A percentile compares a stretch with the other conserved stretches of the same genome.
These are phyloP conservation scores for Eutrigla gurnardus DNA, from an alignment of 2,797 vertebrate species.

Conservation along the genomic window DNA sequence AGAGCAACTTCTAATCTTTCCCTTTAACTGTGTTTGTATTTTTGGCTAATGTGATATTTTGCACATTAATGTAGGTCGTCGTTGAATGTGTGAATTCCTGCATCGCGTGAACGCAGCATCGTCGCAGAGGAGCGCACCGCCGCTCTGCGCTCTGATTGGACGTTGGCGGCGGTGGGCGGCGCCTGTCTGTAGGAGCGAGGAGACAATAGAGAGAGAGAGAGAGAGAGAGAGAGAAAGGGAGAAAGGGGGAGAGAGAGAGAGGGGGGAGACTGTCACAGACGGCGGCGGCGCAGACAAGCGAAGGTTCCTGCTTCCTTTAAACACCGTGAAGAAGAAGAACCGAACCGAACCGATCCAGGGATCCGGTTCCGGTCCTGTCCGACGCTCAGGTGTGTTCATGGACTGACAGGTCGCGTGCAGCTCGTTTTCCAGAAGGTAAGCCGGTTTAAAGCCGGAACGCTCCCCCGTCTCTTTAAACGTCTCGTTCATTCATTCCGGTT, in stretches of 20 bases:
- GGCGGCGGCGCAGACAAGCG: background rate
- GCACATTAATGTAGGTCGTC: background rate
- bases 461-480: background rate
- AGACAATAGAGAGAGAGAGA: slow-evolving; percentile 75
- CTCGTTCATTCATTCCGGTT: background rate
- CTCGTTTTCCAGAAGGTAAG: slow-evolving; percentile 60
- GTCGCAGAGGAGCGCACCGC: slow-evolving; percentile 31
- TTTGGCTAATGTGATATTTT: background rate
- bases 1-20: too few species aligned
- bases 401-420: slow-evolving; percentile 60
- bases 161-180: slow-evolving; percentile 55
- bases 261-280: slow-evolving; percentile 10
- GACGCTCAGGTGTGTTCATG: slow-evolving; percentile 16
- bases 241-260: too few species aligned
- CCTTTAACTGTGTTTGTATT: too few species aligned
- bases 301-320: background rate
- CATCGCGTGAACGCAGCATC: background rate
- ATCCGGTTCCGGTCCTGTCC: background rate
- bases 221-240: slow-evolving; percentile 38
- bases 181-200: slow-evolving; percentile 31
- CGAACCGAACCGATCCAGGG: background rate
- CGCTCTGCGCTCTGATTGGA: slow-evolving; percentile 74
- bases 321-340: background rate
- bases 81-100: background rate
- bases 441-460: background rate